Evolutionary conservation across 2,113 vertebrate species (phyloP), one percentile per base, ranked within the genome.

Genomic region (Brienomyrus longianalis): DNA sequence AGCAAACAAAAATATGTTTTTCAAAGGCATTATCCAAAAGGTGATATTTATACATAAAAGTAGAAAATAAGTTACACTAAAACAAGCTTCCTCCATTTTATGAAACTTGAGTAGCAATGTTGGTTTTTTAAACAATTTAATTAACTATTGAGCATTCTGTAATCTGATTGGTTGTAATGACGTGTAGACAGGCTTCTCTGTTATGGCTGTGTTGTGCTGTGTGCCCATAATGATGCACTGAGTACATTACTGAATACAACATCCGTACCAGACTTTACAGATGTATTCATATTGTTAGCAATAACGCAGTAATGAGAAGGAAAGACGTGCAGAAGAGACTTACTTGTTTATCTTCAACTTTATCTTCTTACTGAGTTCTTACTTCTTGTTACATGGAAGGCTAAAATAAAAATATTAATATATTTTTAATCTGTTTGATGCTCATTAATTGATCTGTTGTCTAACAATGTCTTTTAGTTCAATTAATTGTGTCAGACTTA

Each of bases 141-240:
- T 56, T 31, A 87, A 39, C 27, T 31, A 35, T 27, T 27, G 11
- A 54, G 51, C 35, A 35, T 54, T 31, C 47, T 56, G 50, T 87
- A 87, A 87, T 87, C 35, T 43, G 86, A 43, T 87, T 87, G 86
- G 52, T 59, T 59, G 31, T 87, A 52, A 87, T 87, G 86, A 87
- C 15, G 13, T 43, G 50, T 15, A 39, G 86, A 5, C 51, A n/a
- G 86, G 13, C 31, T 31, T 17, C 9, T 13, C 52, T 43, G 52
- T 54, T 56, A 19, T 35, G 86, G 39, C 86, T 3, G 86, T 56
- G 31, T 35, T 56, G 52, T 56, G 17, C 86, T 23, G 52, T 59
- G 35, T 4, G 8, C 52, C 27, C 27, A 52, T 21, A 39, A 56
- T 87, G 51, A 87, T 23, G 6, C 17, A 31, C 48, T 87, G 86